Conservation (phyloP, 2,888 invertebrate genomes). For the Agriopis aurantiaria region DNA sequence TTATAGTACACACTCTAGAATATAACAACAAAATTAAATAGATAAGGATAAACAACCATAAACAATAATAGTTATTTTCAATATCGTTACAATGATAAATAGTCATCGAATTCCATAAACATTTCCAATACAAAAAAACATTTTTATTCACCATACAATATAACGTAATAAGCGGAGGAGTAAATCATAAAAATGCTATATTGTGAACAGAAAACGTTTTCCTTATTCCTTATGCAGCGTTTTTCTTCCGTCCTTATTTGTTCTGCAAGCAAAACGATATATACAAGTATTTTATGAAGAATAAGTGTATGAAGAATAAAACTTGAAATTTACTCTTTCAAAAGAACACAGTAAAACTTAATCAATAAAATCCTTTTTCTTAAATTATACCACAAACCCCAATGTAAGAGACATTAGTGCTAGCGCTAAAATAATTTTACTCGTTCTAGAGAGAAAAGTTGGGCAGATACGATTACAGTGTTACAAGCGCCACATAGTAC, state of each 20-base stretch:
- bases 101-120: conserved; percentile 20
- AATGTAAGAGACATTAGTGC: too few species aligned
- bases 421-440: too few species aligned
- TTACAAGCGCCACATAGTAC: conserved; percentile 15
- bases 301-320: conserved; percentile 5
- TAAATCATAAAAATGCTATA: conserved; percentile 35
- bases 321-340: too few species aligned
- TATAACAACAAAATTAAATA: too few species aligned
- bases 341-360: too few species aligned
- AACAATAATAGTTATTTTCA: conserved; percentile 1
- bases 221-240: conserved; percentile 42
- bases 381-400: too few species aligned
- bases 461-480: background rate
- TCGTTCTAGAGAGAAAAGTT: background rate
- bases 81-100: conserved; percentile 7
- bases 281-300: conserved; percentile 28
- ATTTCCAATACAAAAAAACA: conserved; percentile 19
- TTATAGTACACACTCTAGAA: too few species aligned
- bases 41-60: background rate
- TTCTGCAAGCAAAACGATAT: conserved; percentile 44
- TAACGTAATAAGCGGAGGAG: conserved; percentile 31
- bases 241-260: conserved; percentile 47
- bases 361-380: too few species aligned
- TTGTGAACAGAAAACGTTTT: conserved; percentile 32
- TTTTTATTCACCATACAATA: conserved; percentile 27